Evolutionary conservation across 2,888 invertebrate species (phyloP).

Genomic region (Mayetiola destructor): DNA sequence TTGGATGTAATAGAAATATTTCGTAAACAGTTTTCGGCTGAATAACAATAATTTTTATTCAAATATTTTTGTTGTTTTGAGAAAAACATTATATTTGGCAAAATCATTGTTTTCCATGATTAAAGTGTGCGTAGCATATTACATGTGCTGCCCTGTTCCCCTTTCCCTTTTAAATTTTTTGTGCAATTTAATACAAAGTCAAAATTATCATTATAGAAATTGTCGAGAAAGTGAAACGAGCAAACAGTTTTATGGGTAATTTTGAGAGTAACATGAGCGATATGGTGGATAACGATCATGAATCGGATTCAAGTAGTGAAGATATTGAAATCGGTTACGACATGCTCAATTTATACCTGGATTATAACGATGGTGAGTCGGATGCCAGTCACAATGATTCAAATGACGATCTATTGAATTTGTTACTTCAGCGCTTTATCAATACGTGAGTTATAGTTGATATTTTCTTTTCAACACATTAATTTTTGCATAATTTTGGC

Average conservation of each 20-base stretch:
- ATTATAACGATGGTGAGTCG: background rate
- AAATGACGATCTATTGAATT: constrained; percentile 2
- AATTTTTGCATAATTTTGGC: too few relatives aligned
- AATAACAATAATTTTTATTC: background rate
- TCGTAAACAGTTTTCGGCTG: background rate
- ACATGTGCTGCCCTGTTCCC: too few relatives aligned
- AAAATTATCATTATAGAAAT: too few relatives aligned
- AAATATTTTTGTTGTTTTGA: background rate
- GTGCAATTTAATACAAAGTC: too few relatives aligned
- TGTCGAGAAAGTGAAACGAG: too few relatives aligned
- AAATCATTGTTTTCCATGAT: background rate
- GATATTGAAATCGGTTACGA: constrained; percentile 11
- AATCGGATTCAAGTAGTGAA: constrained; percentile 5
- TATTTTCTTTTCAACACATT: too few relatives aligned
- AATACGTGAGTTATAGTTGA: background rate
- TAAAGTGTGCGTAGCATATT: background rate
- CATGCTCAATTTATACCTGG: background rate
- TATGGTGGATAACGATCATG: background rate
- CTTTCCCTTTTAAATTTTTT: background rate
- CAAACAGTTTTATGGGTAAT: constrained; percentile 1
- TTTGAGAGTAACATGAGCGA: constrained; percentile 1
- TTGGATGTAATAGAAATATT: too few relatives aligned
- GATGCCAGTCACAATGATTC: constrained; percentile 7
- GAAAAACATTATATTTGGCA: background rate
- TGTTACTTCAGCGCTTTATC: constrained; percentile 7